Evolutionary conservation across 2,888 invertebrate species (phyloP), one percentile per base, ranked within the genome.

Genomic region (Tipula vernalis): DNA sequence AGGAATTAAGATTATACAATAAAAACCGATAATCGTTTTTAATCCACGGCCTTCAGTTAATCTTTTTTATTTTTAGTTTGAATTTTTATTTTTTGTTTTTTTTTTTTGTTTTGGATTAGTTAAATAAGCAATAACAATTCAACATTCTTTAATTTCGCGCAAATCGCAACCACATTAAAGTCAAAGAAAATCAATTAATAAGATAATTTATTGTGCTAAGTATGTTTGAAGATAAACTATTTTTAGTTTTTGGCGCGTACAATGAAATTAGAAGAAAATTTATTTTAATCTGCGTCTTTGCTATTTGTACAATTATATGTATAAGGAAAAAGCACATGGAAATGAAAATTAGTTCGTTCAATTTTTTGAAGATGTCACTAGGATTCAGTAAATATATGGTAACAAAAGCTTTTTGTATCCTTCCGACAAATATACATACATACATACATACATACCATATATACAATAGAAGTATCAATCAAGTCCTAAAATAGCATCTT

Each of bases 1-100:
- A 71, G 71, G 71, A 71, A 71, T 71, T 71, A 71, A 71, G 71
- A 71, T 71, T 71, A 71, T 71, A 71, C 71, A 71, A 71, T 71
- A 71, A 71, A 71, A 71, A 71, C 71, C 71, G 71, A 71, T 51
- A 71, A 71, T 71, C 71, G 71, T 71, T 71, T n/a, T 28, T 71
- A 71, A 71, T 71, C 71, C 71, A 71, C 71, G 71, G 28, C 71
- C 71, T 71, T 71, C 71, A 71, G 71, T 71, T 71, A 28, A 71
- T 71, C 71, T 18, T 18, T 28, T 71, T 28, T 71, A 71, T 71
- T 71, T 71, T 28, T 71, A 28, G 71, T 39, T 28, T 28, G 28
- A 28, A 28, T 0, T 28, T 28, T 28, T 28, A n/a, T 39, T 39
- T 39, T 3, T 39, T 39, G 39, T 39, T 39, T 39, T 39, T 39